Conservation (phyloP, 2,888 invertebrate genomes). For the Phyllotreta striolata region DNA sequence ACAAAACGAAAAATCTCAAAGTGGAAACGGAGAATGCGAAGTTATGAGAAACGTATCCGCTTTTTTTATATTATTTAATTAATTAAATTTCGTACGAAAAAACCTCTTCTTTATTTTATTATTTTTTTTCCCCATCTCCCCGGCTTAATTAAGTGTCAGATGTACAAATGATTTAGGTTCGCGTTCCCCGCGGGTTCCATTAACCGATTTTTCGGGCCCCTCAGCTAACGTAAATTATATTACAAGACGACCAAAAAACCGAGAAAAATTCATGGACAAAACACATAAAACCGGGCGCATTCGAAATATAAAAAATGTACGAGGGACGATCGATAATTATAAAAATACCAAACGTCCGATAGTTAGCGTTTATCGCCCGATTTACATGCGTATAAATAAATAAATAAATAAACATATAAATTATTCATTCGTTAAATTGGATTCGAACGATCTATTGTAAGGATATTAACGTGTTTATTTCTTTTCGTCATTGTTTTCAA, state of each 20-base stretch:
- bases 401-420: neutral
- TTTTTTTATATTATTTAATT: no score
- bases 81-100: neutral
- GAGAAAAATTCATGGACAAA: no score
- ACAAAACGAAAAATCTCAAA: neutral
- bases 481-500: constrained; percentile 15
- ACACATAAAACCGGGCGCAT: no score
- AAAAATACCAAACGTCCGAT: no score
- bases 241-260: no score
- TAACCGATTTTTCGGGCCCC: constrained; percentile 40
- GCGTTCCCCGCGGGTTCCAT: constrained; percentile 48
- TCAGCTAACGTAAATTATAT: no score
- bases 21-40: neutral
- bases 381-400: constrained; percentile 28
- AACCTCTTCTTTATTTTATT: constrained; percentile 15
- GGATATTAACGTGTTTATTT: constrained; percentile 1
- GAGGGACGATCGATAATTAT: no score
- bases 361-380: constrained; percentile 3
- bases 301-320: no score
- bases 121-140: constrained; percentile 38
- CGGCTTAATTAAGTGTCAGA: constrained; percentile 53
- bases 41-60: neutral
- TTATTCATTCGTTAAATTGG: constrained; percentile 30
- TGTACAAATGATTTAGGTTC: constrained; percentile 53
- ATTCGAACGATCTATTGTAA: constrained; percentile 28